Evolutionary conservation across 2,113 vertebrate species (phyloP), one percentile per base, ranked within the genome.

Genomic region (Sylvilagus bachmani): DNA sequence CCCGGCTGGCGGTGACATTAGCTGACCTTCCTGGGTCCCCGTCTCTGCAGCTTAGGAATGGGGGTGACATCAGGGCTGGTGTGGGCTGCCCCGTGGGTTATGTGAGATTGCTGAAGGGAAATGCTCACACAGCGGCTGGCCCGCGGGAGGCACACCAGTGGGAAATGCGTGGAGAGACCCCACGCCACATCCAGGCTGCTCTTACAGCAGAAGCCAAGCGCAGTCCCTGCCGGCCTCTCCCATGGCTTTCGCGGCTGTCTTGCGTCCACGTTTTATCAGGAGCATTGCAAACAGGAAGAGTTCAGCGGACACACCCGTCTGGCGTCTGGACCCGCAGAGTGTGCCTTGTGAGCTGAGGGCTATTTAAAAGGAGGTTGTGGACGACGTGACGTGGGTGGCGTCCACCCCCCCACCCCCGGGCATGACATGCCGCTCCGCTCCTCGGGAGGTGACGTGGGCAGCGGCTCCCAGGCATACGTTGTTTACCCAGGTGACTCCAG

Each of bases 301-400:
- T 44, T 44, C 44, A 44, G 44, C 6, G 7, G 44, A 44, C 44
- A 44, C 44, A 44, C 44, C 44, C 44, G 44, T 44, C 44, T 44
- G 44, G 44, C 44, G 44, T 44, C 44, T 44, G 44, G 58, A 24
- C 10, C 0, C 4, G 10, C 71, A 17, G 2, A 0, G 3, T 55
- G 31, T 21, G n/a, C 33, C 31, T 84, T 36, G 10, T 13, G 13
- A 8, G 4, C 33, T 19, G 12, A 79, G 49, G 77, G 38, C 24
- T 21, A 29, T 78, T 79, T 27, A 55, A 31, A 51, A 55, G 80
- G 55, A 86, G 64, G 64, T 17, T 5, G 6, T 2, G 38, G 73
- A 38, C 79, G 10, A 0, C 1, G 33, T 24, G 70, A 69, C 64
- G 0, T 64, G 38, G n/a, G n/a, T n/a, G n/a, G n/a, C n/a, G n/a